A percentile compares a stretch with the other conserved stretches of the same genome.
These are phyloP conservation scores for Pyrocephalus nanus DNA, from an alignment of 2,797 vertebrate species.

Conservation along the genomic window DNA sequence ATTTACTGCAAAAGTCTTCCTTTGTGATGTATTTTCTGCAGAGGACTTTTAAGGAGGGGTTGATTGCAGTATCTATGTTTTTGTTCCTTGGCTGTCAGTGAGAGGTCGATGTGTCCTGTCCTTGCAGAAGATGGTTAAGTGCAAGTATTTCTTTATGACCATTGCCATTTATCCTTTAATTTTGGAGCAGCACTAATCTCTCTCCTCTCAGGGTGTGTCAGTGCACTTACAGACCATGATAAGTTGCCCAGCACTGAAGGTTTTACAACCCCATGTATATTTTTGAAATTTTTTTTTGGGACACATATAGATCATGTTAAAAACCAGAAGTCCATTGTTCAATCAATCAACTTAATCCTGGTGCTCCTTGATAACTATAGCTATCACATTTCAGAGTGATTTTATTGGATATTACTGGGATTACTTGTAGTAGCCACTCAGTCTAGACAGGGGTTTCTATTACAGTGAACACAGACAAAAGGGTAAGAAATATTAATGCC, in stretches of 20 bases:
- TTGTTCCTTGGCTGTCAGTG: neutral
- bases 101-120: neutral
- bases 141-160: slow-evolving; percentile 40
- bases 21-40: neutral
- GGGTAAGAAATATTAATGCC: slow-evolving; percentile 77
- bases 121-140: slow-evolving; percentile 16
- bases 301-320: slow-evolving; percentile 71
- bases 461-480: slow-evolving; percentile 89
- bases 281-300: slow-evolving; percentile 43
- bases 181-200: slow-evolving; percentile 42
- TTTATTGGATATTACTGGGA: slow-evolving; percentile 91
- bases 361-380: slow-evolving; percentile 76
- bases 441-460: slow-evolving; percentile 96
- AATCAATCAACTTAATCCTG: slow-evolving; percentile 81
- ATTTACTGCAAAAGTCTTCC: neutral
- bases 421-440: slow-evolving; percentile 92
- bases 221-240: slow-evolving; percentile 28
- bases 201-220: slow-evolving; percentile 43
- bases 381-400: slow-evolving; percentile 93
- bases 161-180: slow-evolving; percentile 31
- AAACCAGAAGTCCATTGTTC: slow-evolving; percentile 78
- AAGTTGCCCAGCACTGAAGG: slow-evolving; percentile 49
- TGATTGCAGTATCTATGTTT: neutral
- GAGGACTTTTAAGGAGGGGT: neutral
- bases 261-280: slow-evolving; percentile 57